phyloP scores from a whole-genome alignment of 2,888 invertebrate species.

The Andrena hattorfiana region DNA sequence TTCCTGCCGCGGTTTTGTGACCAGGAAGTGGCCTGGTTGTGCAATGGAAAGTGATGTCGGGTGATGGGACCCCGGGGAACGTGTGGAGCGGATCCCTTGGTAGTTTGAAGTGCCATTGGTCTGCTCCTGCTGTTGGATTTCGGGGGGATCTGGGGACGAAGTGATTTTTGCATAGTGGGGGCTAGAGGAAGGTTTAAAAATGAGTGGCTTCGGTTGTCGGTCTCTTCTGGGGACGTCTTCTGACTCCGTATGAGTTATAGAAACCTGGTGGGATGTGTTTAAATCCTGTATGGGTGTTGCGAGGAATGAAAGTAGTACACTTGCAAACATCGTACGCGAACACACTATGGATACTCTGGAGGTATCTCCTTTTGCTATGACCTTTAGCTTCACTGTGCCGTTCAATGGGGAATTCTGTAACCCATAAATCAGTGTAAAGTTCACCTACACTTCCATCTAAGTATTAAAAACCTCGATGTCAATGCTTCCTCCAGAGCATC shows the following conservation, averaged over 20 bases:
- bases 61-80: constrained; percentile 44
- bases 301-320: no score
- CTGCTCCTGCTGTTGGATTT: not conserved
- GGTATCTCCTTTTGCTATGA: not conserved
- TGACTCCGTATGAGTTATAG: no score
- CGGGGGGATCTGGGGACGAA: not conserved
- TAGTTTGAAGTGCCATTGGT: constrained; percentile 15
- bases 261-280: no score
- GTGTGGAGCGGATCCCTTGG: not conserved
- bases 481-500: not conserved
- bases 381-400: constrained; percentile 1
- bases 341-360: not conserved
- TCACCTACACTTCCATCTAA: not conserved
- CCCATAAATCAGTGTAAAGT: constrained; percentile 27
- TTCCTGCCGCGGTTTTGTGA: constrained; percentile 44
- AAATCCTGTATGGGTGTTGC: no score
- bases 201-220: no score
- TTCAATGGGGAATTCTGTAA: not conserved
- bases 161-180: not conserved
- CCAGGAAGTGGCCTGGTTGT: constrained; percentile 61
- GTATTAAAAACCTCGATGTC: not conserved
- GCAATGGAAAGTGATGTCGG: constrained; percentile 44
- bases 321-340: no score
- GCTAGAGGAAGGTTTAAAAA: no score
- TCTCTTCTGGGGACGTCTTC: no score